Conservation (phyloP, 2,113 vertebrate genomes). For the Catharus bicknelli region DNA sequence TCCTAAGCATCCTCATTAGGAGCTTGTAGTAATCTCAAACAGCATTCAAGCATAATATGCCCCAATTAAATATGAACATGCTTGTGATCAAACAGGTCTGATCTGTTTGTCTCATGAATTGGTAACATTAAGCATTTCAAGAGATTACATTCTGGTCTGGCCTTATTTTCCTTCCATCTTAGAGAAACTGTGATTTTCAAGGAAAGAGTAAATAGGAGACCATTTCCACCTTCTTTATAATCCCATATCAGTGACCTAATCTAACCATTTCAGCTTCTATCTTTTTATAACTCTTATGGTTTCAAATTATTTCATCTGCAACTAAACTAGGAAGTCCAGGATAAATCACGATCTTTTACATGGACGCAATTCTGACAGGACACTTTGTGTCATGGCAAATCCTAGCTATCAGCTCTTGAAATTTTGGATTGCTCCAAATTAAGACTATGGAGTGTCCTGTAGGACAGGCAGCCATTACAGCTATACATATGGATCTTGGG, state of each 20-base stretch:
- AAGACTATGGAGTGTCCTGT: background rate
- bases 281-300: background rate
- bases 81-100: background rate
- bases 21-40: background rate
- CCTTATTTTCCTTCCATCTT: background rate
- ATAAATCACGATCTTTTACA: background rate
- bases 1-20: background rate
- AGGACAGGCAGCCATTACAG: background rate
- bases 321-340: background rate
- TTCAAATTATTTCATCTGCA: background rate
- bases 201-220: background rate
- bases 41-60: background rate
- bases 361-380: background rate
- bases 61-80: no score
- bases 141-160: background rate
- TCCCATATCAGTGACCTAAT: background rate
- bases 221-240: background rate
- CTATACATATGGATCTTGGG: background rate
- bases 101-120: background rate
- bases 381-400: background rate
- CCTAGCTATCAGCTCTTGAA: background rate
- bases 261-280: background rate
- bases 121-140: background rate
- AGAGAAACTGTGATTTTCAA: background rate
- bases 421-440: conserved; percentile 28